Evolutionary conservation across 2,113 vertebrate genomes (phyloP).

Genomic region (Pelodiscus sinensis): DNA sequence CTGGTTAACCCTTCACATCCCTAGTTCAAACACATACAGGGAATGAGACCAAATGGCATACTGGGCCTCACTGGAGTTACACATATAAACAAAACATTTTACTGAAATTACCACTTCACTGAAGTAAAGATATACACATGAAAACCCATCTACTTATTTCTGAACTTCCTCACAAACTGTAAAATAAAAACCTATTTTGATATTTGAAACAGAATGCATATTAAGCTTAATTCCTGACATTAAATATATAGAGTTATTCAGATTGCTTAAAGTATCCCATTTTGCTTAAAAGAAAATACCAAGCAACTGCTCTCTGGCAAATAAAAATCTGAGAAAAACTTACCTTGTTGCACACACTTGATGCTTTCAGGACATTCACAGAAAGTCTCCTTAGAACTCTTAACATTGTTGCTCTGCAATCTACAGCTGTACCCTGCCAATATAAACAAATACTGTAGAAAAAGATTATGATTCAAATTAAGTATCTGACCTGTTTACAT

Average conservation of each 20-base stretch:
- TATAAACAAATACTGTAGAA: not conserved
- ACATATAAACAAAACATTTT: not conserved
- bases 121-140: not conserved
- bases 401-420: slow-evolving; percentile 58
- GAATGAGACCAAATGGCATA: not conserved
- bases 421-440: slow-evolving; percentile 16
- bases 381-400: slow-evolving; percentile 34
- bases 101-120: rapidly evolving
- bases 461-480: rapidly evolving
- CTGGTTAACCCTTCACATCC: no score
- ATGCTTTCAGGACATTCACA: not conserved
- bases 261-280: not conserved
- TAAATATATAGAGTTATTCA: not conserved
- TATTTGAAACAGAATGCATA: not conserved
- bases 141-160: rapidly evolving
- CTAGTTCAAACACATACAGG: not conserved
- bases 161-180: not conserved
- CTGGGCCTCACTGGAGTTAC: not conserved
- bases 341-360: slow-evolving; percentile 57
- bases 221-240: not conserved
- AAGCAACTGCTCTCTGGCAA: not conserved
- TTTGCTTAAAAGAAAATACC: not conserved
- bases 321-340: not conserved
- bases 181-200: not conserved
- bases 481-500: rapidly evolving